Evolutionary conservation across 2,113 vertebrate genomes (phyloP), one percentile per base, ranked within the genome.

Genomic region (Thermophis baileyi): DNA sequence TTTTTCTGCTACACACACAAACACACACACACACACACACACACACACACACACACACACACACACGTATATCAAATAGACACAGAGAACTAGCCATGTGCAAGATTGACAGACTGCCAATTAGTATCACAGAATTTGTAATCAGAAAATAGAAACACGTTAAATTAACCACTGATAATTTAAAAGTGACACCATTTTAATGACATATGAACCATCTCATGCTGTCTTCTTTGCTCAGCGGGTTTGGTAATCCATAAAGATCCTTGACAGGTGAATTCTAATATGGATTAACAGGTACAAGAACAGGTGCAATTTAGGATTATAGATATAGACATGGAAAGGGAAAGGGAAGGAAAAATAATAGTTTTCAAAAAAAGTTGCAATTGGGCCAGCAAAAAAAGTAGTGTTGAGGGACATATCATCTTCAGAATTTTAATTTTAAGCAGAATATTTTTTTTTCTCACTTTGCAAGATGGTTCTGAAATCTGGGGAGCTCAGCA

Each of bases 121-220:
- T 69, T 35, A 35, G 63, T 69, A 92, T 87, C 69, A 18, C 20
- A 3, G 1, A 9, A 47, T 0, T 3, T 94, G 90, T 57, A 95
- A 91, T 10, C 0, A 0, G 53, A 24, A 91, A 94, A 44, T 10
- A 63, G 30, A 63, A 85, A 88, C 0, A 1, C 16, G 81, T 92
- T 92, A 92, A 96, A 94, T 40, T 95, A 96, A 44, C 47, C 86
- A 46, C 40, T 25, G 24, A 54, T 49, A 51, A 90, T 94, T 6
- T 91, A 24, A 57, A 94, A 50, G 53, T 2, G 93, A 60, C 30
- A 30, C 0, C 50, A 91, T 69, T 57, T 81, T 60, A 44, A 20
- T 30, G 49, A 47, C 92, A 90, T 95, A 95, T 92, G 86, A 94
- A 44, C 10, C 12, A 55, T 92, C 51, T 63, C 87, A 49, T 0